Percentiles rank a stretch among this genome's conserved stretches.
phyloP scores from a whole-genome alignment of 2,113 vertebrate genomes.

The Dipodomys stephensi region DNA sequence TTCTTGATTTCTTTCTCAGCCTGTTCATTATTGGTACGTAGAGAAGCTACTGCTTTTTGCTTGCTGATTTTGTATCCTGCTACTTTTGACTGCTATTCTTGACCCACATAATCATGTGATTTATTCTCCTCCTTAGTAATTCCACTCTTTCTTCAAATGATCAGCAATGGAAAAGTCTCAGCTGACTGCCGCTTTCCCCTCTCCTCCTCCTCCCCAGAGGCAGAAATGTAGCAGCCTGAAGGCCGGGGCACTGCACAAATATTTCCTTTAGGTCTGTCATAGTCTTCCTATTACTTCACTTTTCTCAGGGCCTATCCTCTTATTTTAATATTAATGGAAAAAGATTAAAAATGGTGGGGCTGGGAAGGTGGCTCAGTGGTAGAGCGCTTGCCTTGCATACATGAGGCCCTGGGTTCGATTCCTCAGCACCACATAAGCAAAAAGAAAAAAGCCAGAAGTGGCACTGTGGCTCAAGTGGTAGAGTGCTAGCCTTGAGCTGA shows the following conservation, averaged over 20 bases:
- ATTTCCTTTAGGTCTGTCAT: not conserved
- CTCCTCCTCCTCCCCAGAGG: not conserved
- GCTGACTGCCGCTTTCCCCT: not conserved
- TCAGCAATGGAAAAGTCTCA: not conserved
- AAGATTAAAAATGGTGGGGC: not conserved
- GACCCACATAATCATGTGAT: not conserved
- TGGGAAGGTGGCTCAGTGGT: too few relatives aligned
- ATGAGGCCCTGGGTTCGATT: too few relatives aligned
- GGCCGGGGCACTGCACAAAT: not conserved
- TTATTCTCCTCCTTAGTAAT: not conserved
- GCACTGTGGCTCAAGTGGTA: too few relatives aligned
- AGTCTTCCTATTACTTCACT: not conserved
- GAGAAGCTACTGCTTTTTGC: too few relatives aligned
- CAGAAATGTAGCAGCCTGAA: not conserved
- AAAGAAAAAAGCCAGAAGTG: too few relatives aligned
- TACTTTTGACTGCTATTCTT: not conserved
- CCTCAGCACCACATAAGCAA: too few relatives aligned
- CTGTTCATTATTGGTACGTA: too few relatives aligned
- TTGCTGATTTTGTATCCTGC: too few relatives aligned
- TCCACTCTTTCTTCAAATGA: not conserved
- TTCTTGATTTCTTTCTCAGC: too few relatives aligned
- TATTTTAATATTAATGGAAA: conserved; percentile 39
- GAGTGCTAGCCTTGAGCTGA: too few relatives aligned
- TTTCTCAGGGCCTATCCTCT: not conserved
- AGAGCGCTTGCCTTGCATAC: too few relatives aligned